These are phyloP conservation scores for Coreius guichenoti DNA, from an alignment of 2,797 vertebrate species.

Conservation along the genomic window DNA sequence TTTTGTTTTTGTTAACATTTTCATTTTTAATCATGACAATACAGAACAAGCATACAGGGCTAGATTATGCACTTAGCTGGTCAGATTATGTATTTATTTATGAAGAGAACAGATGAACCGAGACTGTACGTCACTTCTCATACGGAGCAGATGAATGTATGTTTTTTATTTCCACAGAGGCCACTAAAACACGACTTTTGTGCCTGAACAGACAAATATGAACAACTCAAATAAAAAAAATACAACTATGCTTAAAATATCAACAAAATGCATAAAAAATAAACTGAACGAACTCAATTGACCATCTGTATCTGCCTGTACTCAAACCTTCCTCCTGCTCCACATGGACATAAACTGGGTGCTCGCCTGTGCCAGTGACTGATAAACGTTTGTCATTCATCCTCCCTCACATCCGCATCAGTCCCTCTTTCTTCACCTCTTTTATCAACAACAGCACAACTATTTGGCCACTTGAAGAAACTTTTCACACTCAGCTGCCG, in stretches of 20 bases:
- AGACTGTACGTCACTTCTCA: not conserved
- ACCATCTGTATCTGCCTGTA: not conserved
- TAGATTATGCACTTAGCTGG: not conserved
- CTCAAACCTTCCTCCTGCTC: not conserved
- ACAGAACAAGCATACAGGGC: not conserved
- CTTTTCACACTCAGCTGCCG: not conserved
- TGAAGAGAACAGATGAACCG: not conserved
- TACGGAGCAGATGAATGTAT: not conserved
- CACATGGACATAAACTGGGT: not conserved
- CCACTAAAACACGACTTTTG: not conserved
- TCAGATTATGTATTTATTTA: not conserved
- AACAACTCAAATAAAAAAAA: not conserved
- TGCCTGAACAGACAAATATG: not conserved
- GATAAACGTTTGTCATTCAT: not conserved
- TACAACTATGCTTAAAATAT: not conserved
- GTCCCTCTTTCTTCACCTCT: not conserved
- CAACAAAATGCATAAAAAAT: not conserved
- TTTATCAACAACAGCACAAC: not conserved
- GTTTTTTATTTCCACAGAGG: too few relatives aligned
- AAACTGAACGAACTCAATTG: not conserved
- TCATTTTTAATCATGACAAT: not conserved
- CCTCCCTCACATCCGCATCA: not conserved
- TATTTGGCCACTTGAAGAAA: not conserved
- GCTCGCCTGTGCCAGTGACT: not conserved
- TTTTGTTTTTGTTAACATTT: not conserved